Conservation (phyloP, 2,797 vertebrate species). For the Falco naumanni region DNA sequence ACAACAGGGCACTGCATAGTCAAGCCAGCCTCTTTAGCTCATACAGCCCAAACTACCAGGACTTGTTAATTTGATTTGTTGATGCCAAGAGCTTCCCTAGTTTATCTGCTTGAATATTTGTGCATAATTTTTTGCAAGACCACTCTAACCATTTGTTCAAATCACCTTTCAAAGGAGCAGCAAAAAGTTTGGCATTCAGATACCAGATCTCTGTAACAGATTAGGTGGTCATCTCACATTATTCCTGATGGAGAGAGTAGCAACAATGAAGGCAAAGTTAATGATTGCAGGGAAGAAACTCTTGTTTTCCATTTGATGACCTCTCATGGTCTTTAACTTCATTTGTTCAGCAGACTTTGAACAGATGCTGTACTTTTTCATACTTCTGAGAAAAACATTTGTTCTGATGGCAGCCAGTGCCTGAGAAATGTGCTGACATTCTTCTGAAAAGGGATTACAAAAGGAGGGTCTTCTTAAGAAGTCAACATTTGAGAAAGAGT, state of each 20-base stretch:
- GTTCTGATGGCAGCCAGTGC: neutral
- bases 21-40: neutral
- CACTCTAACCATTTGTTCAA: neutral
- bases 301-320: neutral
- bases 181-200: neutral
- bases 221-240: neutral
- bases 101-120: neutral
- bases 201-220: neutral
- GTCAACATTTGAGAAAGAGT: neutral
- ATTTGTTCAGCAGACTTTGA: neutral
- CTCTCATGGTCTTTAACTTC: neutral
- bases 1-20: neutral
- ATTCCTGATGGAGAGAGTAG: neutral
- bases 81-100: neutral
- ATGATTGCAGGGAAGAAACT: neutral
- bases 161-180: neutral
- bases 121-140: neutral
- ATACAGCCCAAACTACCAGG: neutral
- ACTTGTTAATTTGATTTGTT: neutral
- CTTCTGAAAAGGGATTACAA: neutral
- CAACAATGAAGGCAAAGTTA: neutral
- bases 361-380: neutral
- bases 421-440: neutral
- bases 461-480: neutral
- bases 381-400: neutral